phyloP scores from a whole-genome alignment of 2,888 invertebrate genomes.

The Xestia c-nigrum region DNA sequence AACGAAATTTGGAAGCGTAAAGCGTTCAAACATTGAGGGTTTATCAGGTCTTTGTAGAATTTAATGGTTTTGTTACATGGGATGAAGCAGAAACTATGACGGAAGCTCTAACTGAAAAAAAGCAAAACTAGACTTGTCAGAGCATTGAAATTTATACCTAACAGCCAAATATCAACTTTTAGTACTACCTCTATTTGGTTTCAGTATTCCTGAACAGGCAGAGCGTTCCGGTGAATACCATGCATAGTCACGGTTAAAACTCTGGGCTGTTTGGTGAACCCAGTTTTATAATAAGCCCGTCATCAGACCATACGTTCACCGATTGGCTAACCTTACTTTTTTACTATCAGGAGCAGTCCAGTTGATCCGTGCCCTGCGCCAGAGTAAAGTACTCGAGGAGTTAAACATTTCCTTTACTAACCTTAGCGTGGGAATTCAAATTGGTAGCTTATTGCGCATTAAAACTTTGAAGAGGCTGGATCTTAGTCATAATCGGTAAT shows the following conservation, averaged over 20 bases:
- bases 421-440: neutral
- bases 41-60: constrained; percentile 6
- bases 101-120: neutral
- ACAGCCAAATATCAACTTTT: neutral
- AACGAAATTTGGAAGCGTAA: constrained; percentile 30
- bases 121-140: neutral
- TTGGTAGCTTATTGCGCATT: constrained; percentile 28
- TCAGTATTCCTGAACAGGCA: no score
- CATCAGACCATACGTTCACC: neutral
- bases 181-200: neutral
- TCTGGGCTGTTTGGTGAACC: neutral
- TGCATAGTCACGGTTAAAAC: neutral
- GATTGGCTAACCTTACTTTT: neutral
- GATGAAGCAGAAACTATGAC: neutral
- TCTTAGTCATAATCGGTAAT: constrained; percentile 48
- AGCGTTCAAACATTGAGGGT: constrained; percentile 25
- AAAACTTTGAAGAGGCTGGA: constrained; percentile 13
- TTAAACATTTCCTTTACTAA: constrained; percentile 30
- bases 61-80: neutral
- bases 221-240: neutral
- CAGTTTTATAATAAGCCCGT: neutral
- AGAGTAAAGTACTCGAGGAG: constrained; percentile 14
- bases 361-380: constrained; percentile 15
- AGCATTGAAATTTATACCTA: neutral
- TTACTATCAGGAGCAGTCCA: constrained; percentile 11